Percentiles rank a stretch among this genome's conserved stretches.
Conservation (phyloP, 2,888 invertebrate species). For the Hyalella azteca region DNA sequence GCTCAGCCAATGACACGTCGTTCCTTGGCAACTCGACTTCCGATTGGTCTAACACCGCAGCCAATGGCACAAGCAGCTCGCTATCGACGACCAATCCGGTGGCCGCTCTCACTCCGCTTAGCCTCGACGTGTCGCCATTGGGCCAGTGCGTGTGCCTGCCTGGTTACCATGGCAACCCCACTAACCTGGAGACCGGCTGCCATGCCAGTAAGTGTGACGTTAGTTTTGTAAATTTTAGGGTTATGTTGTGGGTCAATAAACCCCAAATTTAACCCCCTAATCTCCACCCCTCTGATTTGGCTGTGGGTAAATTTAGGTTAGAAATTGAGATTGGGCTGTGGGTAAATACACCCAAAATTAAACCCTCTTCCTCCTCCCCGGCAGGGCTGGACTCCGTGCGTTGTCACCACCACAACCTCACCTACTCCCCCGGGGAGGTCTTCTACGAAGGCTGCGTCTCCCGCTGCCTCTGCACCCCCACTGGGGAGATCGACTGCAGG, state of each 20-base stretch:
- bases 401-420: slow-evolving; percentile 62
- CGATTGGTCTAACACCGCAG: too few species aligned
- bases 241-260: too few species aligned
- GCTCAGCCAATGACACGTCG: not conserved
- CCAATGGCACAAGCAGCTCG: too few species aligned
- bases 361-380: too few species aligned
- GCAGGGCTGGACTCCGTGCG: slow-evolving; percentile 46
- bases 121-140: slow-evolving; percentile 1
- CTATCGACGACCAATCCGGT: slow-evolving; percentile 10
- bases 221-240: too few species aligned
- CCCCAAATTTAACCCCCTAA: too few species aligned
- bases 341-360: too few species aligned
- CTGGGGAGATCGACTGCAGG: slow-evolving; percentile 62
- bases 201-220: not conserved
- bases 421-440: slow-evolving; percentile 61
- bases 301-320: too few species aligned
- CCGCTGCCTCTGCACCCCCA: slow-evolving; percentile 62
- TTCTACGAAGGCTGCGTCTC: slow-evolving; percentile 62
- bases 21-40: not conserved
- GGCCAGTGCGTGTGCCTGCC: slow-evolving; percentile 37
- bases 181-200: slow-evolving; percentile 38
- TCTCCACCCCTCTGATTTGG: too few species aligned
- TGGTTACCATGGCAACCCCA: slow-evolving; percentile 40
- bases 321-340: too few species aligned
- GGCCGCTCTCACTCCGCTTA: not conserved